Percentiles rank a stretch among this genome's conserved stretches.
Conservation (phyloP, 2,888 invertebrate genomes). For the Ormyrus rosae region DNA sequence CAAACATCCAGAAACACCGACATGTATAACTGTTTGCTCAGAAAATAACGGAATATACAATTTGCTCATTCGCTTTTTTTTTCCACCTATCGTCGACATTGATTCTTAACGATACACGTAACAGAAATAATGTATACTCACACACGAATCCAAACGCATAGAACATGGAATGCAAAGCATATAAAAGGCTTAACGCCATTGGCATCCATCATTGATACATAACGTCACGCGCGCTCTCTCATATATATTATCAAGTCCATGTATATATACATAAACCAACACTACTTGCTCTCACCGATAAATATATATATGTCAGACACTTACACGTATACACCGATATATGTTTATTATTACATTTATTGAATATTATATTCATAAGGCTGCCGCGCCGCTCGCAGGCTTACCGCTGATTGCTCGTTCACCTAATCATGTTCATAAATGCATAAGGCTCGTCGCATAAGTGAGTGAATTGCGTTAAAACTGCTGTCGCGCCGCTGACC, state of each 20-base stretch:
- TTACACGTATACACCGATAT: slow-evolving; percentile 46
- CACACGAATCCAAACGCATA: not conserved
- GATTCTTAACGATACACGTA: not conserved
- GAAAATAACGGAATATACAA: slow-evolving; percentile 1
- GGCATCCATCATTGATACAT: slow-evolving; percentile 65
- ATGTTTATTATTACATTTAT: slow-evolving; percentile 60
- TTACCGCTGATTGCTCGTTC: slow-evolving; percentile 75
- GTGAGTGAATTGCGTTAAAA: slow-evolving; percentile 58
- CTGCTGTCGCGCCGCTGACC: not conserved
- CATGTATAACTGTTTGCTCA: not conserved
- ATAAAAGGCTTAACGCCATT: slow-evolving; percentile 58
- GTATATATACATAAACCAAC: slow-evolving; percentile 15
- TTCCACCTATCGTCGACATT: not conserved
- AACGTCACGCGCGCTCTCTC: slow-evolving; percentile 65
- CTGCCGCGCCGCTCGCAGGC: slow-evolving; percentile 74
- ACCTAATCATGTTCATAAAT: slow-evolving; percentile 58
- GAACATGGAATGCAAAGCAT: slow-evolving; percentile 30
- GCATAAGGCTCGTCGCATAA: slow-evolving; percentile 63
- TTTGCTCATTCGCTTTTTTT: slow-evolving; percentile 18
- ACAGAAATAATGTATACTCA: slow-evolving; percentile 1
- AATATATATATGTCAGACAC: not conserved
- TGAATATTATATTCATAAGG: slow-evolving; percentile 60
- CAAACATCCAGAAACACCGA: not conserved
- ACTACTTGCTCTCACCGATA: slow-evolving; percentile 1
- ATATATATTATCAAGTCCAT: slow-evolving; percentile 58